phyloP scores from a whole-genome alignment of 2,113 vertebrate species.

The Lates calcarifer region DNA sequence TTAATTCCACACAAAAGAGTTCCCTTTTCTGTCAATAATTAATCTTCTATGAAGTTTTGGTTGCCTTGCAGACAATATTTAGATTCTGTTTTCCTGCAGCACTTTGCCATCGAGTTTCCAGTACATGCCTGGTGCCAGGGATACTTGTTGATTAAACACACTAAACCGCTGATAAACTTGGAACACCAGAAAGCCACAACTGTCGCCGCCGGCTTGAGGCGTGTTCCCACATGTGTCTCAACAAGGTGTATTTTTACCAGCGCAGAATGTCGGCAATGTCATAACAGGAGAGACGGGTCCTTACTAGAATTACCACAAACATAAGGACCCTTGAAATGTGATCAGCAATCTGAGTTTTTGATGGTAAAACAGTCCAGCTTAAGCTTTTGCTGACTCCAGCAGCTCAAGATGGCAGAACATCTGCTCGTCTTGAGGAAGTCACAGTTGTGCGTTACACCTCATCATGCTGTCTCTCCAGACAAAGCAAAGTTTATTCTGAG shows the following conservation, averaged over 20 bases:
- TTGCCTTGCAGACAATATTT: not conserved
- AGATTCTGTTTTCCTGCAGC: not conserved
- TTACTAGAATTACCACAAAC: constrained; percentile 75
- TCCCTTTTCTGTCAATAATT: not conserved
- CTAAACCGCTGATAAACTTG: constrained; percentile 47
- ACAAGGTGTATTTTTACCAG: constrained; percentile 78
- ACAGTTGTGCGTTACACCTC: constrained; percentile 23
- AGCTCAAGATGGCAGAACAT: constrained; percentile 33
- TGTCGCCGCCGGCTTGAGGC: constrained; percentile 50
- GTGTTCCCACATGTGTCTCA: constrained; percentile 67
- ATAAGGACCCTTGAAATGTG: constrained; percentile 67
- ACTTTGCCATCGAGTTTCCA: not conserved
- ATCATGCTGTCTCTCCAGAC: constrained; percentile 12
- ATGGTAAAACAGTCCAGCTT: constrained; percentile 19
- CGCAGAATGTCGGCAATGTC: constrained; percentile 69
- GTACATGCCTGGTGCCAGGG: not conserved
- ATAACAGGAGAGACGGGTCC: constrained; percentile 67
- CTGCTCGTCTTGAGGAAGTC: constrained; percentile 53
- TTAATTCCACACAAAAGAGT: constrained; percentile 1
- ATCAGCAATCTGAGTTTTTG: constrained; percentile 56
- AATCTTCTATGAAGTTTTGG: not conserved
- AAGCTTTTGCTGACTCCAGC: constrained; percentile 36
- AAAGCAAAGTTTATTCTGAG: constrained; percentile 56
- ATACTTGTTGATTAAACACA: constrained; percentile 54
- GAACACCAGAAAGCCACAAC: constrained; percentile 52